Conservation (phyloP, 2,888 invertebrate species). For the Hyppa rectilinea region DNA sequence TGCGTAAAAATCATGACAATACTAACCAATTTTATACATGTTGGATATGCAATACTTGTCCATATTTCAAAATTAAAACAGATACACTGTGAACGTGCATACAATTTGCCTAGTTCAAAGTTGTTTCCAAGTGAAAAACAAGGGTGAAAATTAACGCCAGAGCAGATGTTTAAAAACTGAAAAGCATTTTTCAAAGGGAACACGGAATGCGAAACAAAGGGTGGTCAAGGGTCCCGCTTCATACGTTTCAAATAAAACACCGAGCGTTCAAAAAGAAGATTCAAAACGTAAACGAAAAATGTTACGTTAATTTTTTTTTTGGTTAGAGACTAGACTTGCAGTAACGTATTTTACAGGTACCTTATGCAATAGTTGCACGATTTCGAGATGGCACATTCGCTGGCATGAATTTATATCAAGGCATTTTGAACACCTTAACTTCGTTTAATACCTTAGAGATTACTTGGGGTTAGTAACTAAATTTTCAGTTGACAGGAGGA, state of each 20-base stretch:
- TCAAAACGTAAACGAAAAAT: constrained; percentile 16
- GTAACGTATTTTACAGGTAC: constrained; percentile 13
- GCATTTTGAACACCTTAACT: constrained; percentile 44
- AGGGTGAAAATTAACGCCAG: constrained; percentile 52
- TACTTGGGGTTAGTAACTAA: constrained; percentile 42
- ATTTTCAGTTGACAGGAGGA: constrained; percentile 39
- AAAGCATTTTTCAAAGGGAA: constrained; percentile 46
- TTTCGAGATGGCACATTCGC: constrained; percentile 20
- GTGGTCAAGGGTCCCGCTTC: constrained; percentile 54
- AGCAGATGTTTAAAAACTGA: constrained; percentile 49
- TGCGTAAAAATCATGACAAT: neutral
- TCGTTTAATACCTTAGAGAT: constrained; percentile 58
- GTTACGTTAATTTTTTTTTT: neutral
- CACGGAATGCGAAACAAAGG: constrained; percentile 48
- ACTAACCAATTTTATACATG: neutral
- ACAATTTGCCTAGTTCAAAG: constrained; percentile 37
- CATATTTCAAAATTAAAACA: neutral
- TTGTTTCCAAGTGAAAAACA: constrained; percentile 29
- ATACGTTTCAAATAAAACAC: constrained; percentile 50
- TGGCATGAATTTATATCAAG: constrained; percentile 51
- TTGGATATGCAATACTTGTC: neutral
- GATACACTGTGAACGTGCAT: neutral
- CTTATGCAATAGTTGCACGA: constrained; percentile 31
- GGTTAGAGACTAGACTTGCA: neutral
- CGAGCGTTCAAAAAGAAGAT: constrained; percentile 27